Base-by-base conservation (phyloP, 2,888 invertebrate genomes). In the Phaedon cochleariae region DNA sequence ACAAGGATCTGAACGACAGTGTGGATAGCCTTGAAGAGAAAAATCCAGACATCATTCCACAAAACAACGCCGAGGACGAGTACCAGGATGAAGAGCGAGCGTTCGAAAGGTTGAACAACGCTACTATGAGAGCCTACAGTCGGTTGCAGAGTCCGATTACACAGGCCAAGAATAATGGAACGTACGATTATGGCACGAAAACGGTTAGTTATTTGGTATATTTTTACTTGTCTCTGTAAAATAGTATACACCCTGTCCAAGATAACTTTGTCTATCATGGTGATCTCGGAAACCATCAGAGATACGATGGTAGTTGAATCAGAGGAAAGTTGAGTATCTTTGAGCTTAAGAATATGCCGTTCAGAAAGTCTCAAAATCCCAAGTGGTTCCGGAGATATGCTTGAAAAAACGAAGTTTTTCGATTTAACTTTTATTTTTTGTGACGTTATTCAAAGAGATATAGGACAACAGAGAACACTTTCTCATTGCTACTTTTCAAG, bases 1-100 rank as follows among this genome's bases (percentile, higher is more conserved):
- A 84, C 74, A 86, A 85, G 76, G 85, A 85, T 69, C 80, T 84
- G 57, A 85, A 85, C 74, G 85, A 85, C 69, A 84, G 84, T 70
- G 80, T 84, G 17, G 85, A 85, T 68, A 86, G 86, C 72, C 79
- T 85, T 65, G 87, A 87, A 73, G 87, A 87, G 74, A 87, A 87
- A 76, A 87, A 87, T 78, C 87, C 87, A 2, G 87, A 87, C 74
- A 86, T 87, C 64, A 87, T 87, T 66, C 87, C 87, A 59, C 86
- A 86, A 74, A 85, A 85, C 74, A 85, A 85, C 76, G 85, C 84
- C 70, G 85, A 85, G 46, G 85, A 85, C 63, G 86, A 87, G 72
- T 86, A 85, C 72, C 85, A 85, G 67, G 86, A 86, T 65, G 86
- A 86, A 66, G 86, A 86, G 71, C 81, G 85, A 65, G 86, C 86